Percentiles rank a stretch among this genome's conserved stretches.
Evolutionary conservation across 2,113 vertebrate genomes (phyloP).

Genomic region (Mus spicilegus): DNA sequence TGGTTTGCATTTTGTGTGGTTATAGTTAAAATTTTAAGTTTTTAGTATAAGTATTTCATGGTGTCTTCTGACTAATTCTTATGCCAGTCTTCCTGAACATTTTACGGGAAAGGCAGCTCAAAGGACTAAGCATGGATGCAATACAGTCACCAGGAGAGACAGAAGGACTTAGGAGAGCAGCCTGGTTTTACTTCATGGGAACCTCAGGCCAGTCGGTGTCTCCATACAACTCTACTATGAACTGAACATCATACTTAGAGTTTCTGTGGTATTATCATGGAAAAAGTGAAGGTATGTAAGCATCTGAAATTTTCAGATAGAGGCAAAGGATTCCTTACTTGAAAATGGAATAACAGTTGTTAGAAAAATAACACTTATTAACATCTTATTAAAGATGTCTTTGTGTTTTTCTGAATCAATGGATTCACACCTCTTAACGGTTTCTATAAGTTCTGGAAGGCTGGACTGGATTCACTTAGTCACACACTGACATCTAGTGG

Average conservation of each 20-base stretch:
- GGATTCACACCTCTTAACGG: background rate
- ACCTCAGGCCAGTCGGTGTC: background rate
- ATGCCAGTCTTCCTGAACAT: background rate
- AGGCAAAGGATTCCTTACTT: background rate
- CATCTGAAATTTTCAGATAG: constrained; percentile 25
- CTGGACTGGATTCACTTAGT: constrained; percentile 30
- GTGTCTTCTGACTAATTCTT: background rate
- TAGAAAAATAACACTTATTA: background rate
- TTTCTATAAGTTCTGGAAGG: background rate
- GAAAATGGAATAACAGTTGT: background rate
- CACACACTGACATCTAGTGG: constrained; percentile 86
- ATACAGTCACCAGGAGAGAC: background rate
- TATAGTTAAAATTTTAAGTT: constrained; percentile 36
- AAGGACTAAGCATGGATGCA: background rate
- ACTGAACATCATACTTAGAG: background rate
- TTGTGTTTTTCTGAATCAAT: background rate
- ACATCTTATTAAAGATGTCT: background rate
- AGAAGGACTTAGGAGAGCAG: background rate
- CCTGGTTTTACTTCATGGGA: rapidly evolving
- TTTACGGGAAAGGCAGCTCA: background rate
- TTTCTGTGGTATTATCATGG: background rate
- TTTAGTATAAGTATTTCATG: background rate
- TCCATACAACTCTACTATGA: background rate
- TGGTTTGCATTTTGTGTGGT: background rate
- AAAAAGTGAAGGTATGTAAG: background rate